A percentile compares a stretch with the other conserved stretches of the same genome.
Evolutionary conservation across 2,888 invertebrate species (phyloP).

Genomic region (Branchipolynoe longqiensis): DNA sequence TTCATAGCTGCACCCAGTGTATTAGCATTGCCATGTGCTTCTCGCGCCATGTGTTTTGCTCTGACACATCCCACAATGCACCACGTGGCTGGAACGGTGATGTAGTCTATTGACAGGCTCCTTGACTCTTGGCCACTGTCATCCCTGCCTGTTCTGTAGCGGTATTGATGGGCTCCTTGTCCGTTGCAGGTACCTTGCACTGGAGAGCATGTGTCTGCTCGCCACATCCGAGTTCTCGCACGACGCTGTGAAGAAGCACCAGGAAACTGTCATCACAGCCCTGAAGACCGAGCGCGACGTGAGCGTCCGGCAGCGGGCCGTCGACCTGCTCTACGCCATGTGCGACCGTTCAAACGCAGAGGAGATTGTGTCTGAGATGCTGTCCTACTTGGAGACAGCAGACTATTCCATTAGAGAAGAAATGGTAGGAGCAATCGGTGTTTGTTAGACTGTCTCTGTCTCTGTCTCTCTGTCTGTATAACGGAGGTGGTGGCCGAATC

Average conservation of each 20-base stretch:
- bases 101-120: no score
- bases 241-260: slow-evolving; percentile 99
- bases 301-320: slow-evolving; percentile 97
- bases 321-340: slow-evolving; percentile 99
- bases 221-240: slow-evolving; percentile 99
- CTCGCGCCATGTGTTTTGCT: no score
- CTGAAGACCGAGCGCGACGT: slow-evolving; percentile 99
- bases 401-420: slow-evolving; percentile 99
- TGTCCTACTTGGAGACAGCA: slow-evolving; percentile 98
- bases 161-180: background rate
- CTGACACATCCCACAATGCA: no score
- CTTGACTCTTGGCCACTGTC: background rate
- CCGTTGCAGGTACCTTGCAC: slow-evolving; percentile 89
- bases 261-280: slow-evolving; percentile 98
- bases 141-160: background rate
- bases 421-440: slow-evolving; percentile 87
- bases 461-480: no score
- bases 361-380: slow-evolving; percentile 99
- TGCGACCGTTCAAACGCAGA: slow-evolving; percentile 99
- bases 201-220: slow-evolving; percentile 99
- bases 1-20: no score
- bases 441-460: no score
- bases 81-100: no score
- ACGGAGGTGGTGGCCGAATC: no score
- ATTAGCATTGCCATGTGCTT: no score